phyloP scores from a whole-genome alignment of 2,797 vertebrate genomes.

The Todus mexicanus region DNA sequence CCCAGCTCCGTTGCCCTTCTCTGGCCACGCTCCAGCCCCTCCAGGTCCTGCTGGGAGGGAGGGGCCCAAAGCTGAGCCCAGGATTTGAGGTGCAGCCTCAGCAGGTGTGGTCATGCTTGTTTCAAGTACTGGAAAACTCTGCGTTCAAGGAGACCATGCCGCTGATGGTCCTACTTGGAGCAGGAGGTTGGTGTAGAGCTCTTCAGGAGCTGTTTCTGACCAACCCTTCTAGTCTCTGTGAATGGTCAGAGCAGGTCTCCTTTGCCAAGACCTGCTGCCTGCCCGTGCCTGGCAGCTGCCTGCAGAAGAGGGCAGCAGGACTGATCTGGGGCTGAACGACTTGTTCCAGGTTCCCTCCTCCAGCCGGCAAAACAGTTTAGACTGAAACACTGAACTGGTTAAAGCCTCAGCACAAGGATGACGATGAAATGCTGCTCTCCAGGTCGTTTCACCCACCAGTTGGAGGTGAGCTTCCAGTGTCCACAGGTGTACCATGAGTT shows the following conservation, averaged over 20 bases:
- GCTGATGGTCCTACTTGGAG: not conserved
- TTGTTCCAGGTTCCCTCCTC: not conserved
- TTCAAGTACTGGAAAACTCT: not conserved
- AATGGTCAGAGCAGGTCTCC: not conserved
- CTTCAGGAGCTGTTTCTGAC: not conserved
- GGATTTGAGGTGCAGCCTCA: not conserved
- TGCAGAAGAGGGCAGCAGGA: not conserved
- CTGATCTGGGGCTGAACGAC: not conserved
- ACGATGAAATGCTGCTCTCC: rapidly evolving
- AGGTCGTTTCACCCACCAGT: not conserved
- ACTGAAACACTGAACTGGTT: not conserved
- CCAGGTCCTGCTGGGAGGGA: not conserved
- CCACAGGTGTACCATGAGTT: rapidly evolving
- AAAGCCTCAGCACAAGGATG: not conserved
- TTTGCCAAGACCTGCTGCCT: not conserved
- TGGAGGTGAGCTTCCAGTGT: not conserved
- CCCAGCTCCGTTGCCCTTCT: not conserved
- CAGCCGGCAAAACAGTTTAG: not conserved
- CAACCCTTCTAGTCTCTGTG: not conserved
- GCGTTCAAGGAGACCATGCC: rapidly evolving
- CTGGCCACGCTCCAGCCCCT: not conserved
- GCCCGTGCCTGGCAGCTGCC: not conserved
- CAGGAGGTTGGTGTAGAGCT: not conserved
- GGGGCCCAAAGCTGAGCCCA: not conserved
- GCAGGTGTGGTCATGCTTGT: not conserved